Evolutionary conservation across 2,797 vertebrate species (phyloP).

Genomic region (Octomys mimax): DNA sequence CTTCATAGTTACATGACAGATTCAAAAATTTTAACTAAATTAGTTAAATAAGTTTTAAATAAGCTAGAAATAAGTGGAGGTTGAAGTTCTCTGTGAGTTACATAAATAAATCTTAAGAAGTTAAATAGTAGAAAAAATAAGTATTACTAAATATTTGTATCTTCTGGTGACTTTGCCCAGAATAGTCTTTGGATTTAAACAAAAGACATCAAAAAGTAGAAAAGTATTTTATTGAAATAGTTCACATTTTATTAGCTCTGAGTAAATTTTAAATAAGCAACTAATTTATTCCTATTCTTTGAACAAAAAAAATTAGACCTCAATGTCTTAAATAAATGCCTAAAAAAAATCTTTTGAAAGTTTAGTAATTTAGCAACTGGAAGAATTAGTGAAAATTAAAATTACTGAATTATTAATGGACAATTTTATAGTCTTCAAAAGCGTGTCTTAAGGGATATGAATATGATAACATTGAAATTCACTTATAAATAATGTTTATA

Average conservation of each 20-base stretch:
- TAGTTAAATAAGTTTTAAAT: not conserved
- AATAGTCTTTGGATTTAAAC: slow-evolving; percentile 16
- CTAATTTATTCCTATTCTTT: not conserved
- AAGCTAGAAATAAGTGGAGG: not conserved
- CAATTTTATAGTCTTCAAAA: slow-evolving; percentile 5
- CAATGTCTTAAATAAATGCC: not conserved
- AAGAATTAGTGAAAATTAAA: not conserved
- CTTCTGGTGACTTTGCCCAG: not conserved
- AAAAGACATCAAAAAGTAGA: not conserved
- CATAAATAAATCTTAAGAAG: not conserved
- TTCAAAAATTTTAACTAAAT: not conserved
- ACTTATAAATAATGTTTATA: slow-evolving; percentile 16
- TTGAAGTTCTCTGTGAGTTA: not conserved
- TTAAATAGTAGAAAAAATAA: not conserved
- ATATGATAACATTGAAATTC: slow-evolving; percentile 10
- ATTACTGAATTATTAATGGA: slow-evolving; percentile 7
- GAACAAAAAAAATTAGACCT: not conserved
- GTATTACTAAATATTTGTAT: not conserved
- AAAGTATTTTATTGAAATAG: not conserved
- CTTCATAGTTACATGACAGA: slow-evolving; percentile 48
- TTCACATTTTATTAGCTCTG: not conserved
- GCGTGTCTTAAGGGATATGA: not conserved
- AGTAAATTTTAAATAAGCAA: slow-evolving; percentile 2
- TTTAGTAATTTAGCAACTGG: not conserved
- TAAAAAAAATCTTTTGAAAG: slow-evolving; percentile 51